Evolutionary conservation across 2,113 vertebrate species (phyloP).

Genomic region (Pluvianellus socialis): DNA sequence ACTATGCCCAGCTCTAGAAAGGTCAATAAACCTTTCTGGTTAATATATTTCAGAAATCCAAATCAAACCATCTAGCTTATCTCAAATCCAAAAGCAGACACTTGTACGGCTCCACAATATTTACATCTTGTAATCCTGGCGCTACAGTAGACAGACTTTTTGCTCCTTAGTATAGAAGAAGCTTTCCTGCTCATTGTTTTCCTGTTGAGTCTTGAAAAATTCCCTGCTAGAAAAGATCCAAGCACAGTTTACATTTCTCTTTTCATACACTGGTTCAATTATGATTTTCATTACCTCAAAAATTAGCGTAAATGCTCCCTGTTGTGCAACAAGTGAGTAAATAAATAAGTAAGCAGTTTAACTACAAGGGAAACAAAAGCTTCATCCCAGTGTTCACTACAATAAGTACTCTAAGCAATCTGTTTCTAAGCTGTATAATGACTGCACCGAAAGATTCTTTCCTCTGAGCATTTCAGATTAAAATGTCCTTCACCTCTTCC

Average conservation of each 20-base stretch:
- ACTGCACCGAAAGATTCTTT: not conserved
- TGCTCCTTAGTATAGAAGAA: not conserved
- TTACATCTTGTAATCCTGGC: not conserved
- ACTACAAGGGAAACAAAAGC: not conserved
- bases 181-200: not conserved
- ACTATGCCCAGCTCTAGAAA: not conserved
- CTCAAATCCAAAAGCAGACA: not conserved
- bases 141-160: not conserved
- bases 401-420: not conserved
- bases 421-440: not conserved
- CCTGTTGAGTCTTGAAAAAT: not conserved
- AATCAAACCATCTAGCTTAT: not conserved
- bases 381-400: not conserved
- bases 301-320: not conserved
- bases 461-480: not conserved
- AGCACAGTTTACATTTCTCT: not conserved
- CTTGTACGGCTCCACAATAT: not conserved
- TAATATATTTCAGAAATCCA: not conserved
- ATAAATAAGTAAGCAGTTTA: not conserved
- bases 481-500: not conserved
- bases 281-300: not conserved
- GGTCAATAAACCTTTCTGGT: not conserved
- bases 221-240: not conserved
- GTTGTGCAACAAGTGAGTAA: not conserved
- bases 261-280: not conserved